Evolutionary conservation across 2,888 invertebrate genomes (phyloP).

Genomic region (Netelia inedita): DNA sequence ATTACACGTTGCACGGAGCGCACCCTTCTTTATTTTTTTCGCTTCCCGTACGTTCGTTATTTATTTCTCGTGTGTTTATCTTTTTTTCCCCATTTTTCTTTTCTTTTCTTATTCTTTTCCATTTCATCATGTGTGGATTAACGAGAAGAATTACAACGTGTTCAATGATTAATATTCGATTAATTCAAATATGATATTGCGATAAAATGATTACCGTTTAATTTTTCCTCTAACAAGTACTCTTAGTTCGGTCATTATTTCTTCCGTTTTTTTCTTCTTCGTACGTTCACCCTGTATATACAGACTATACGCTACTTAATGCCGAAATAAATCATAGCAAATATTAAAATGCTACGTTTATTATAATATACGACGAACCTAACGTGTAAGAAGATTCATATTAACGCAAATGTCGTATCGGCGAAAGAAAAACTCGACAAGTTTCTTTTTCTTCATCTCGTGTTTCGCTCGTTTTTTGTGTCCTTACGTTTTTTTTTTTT

Average conservation of each 20-base stretch:
- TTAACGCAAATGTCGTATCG: conserved; percentile 38
- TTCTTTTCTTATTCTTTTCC: conserved; percentile 5
- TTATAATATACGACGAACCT: conserved; percentile 37
- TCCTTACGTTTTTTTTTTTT: conserved; percentile 21
- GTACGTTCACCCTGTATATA: conserved; percentile 62
- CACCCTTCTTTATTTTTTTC: conserved; percentile 15
- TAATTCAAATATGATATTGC: conserved; percentile 59
- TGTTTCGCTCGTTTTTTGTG: background rate
- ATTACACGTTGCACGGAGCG: conserved; percentile 27
- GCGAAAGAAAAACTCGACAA: conserved; percentile 24
- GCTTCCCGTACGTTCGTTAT: background rate
- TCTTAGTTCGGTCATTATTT: conserved; percentile 33
- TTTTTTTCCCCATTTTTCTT: background rate
- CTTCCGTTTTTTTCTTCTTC: conserved; percentile 22
- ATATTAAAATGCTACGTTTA: conserved; percentile 48
- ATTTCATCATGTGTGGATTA: conserved; percentile 40
- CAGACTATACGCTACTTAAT: conserved; percentile 64
- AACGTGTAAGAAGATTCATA: conserved; percentile 35
- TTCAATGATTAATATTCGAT: conserved; percentile 57
- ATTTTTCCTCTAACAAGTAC: conserved; percentile 59
- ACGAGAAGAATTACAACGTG: conserved; percentile 59
- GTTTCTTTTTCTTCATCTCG: background rate
- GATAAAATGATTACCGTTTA: conserved; percentile 63
- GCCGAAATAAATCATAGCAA: conserved; percentile 57
- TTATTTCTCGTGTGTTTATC: background rate